Evolutionary conservation across 2,888 invertebrate species (phyloP), one percentile per base, ranked within the genome.

Genomic region (Megastigmus dorsalis): DNA sequence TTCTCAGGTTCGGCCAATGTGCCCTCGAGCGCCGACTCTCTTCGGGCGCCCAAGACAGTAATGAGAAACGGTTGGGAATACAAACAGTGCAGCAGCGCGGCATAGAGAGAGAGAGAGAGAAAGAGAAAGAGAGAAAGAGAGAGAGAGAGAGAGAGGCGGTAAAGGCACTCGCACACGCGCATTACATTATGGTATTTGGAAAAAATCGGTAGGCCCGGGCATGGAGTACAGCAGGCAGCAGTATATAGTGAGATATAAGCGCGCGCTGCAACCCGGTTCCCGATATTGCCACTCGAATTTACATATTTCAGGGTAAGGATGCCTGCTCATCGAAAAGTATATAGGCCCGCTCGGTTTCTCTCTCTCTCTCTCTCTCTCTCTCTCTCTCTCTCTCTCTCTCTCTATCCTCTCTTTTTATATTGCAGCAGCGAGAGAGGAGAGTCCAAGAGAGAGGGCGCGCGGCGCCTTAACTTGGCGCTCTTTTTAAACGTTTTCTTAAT

Each of bases 401-500:
- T n/a, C n/a, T n/a, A n/a, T n/a, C n/a, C n/a, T n/a, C n/a, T n/a
- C n/a, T n/a, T n/a, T n/a, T n/a, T n/a, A n/a, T n/a, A n/a, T n/a
- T n/a, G n/a, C n/a, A n/a, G n/a, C 38, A 10, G 20, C 30, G 41
- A 38, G 54, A 2, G 36, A 45, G 26, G 36, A 45, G 26, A 4
- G 41, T 10, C 3, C 41, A 10, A n/a, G 43, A n/a, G n/a, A 18
- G 43, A 15, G 18, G 26, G 43, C 28, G 13, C 48, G 63, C 23
- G 68, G 59, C 43, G 67, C 67, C n/a, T n/a, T n/a, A n/a, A n/a
- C n/a, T 48, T 57, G 33, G 55, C 54, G 41, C 68, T 67, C 43
- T 50, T 74, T 74, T 74, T 68, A 73, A 73, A 54, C 74, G 68
- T 62, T 74, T 74, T 74, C 74, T 74, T 74, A 74, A 74, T 74